A percentile compares a stretch with the other conserved stretches of the same genome.
Conservation (phyloP, 2,888 invertebrate genomes). For the Andrena minutula region DNA sequence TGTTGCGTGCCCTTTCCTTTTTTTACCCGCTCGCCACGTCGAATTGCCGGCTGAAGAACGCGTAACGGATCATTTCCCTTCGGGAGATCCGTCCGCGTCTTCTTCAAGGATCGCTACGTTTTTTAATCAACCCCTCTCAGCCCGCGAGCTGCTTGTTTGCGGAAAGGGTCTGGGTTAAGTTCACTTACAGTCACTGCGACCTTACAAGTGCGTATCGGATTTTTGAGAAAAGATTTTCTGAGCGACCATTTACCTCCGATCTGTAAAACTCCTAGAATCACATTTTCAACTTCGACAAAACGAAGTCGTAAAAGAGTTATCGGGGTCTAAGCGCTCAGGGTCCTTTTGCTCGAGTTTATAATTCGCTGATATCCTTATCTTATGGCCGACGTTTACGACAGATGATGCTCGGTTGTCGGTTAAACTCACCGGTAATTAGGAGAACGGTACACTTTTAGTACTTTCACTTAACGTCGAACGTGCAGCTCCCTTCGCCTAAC, state of each 20-base stretch:
- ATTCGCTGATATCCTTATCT: constrained; percentile 23
- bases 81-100: not conserved
- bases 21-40: constrained; percentile 20
- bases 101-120: constrained; percentile 35
- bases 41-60: constrained; percentile 39
- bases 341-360: constrained; percentile 8
- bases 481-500: constrained; percentile 9
- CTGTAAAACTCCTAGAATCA: not conserved
- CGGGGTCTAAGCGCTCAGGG: not conserved
- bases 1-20: constrained; percentile 34
- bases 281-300: not conserved
- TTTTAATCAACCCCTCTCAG: constrained; percentile 42
- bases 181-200: not conserved
- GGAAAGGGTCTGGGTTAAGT: constrained; percentile 19
- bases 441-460: constrained; percentile 36
- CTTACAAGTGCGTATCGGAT: not conserved
- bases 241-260: not conserved
- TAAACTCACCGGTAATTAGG: constrained; percentile 26
- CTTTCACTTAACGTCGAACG: constrained; percentile 36
- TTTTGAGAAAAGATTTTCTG: not conserved
- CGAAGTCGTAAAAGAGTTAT: constrained; percentile 10
- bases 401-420: constrained; percentile 28
- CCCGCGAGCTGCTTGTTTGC: constrained; percentile 16
- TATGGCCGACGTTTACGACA: constrained; percentile 33
- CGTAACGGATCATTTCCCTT: constrained; percentile 38